Conservation (phyloP, 2,888 invertebrate genomes). For the Yponomeuta sedellus region DNA sequence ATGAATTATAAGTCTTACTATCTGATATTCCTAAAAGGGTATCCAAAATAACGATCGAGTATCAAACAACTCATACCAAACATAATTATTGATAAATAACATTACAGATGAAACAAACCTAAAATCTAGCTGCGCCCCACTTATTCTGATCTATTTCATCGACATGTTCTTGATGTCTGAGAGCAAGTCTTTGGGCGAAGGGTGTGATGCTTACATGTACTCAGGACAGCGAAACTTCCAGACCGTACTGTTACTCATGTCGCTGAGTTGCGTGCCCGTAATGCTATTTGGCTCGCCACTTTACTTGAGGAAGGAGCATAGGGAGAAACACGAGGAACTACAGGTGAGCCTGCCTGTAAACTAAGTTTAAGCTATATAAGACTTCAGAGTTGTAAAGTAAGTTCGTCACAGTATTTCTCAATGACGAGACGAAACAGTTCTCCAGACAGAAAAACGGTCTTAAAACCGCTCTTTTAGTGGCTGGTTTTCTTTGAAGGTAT, state of each 20-base stretch:
- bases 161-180: conserved; percentile 81
- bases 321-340: background rate
- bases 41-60: too few relatives aligned
- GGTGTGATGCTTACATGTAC: conserved; percentile 78
- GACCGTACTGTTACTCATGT: conserved; percentile 70
- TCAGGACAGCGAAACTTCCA: conserved; percentile 73
- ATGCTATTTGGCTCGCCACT: conserved; percentile 84
- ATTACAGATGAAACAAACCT: conserved; percentile 33
- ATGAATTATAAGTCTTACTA: too few relatives aligned
- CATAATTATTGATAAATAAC: too few relatives aligned
- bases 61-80: too few relatives aligned
- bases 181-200: conserved; percentile 33
- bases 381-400: too few relatives aligned
- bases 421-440: too few relatives aligned
- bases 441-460: too few relatives aligned
- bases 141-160: conserved; percentile 85
- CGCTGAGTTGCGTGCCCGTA: conserved; percentile 81
- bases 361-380: background rate
- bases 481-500: too few relatives aligned
- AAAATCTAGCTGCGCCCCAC: conserved; percentile 80
- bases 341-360: background rate
- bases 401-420: too few relatives aligned
- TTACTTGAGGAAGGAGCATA: background rate
- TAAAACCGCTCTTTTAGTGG: too few relatives aligned
- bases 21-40: too few relatives aligned